Base-by-base conservation (phyloP, 2,888 invertebrate genomes). In the Spilarctia lutea region DNA sequence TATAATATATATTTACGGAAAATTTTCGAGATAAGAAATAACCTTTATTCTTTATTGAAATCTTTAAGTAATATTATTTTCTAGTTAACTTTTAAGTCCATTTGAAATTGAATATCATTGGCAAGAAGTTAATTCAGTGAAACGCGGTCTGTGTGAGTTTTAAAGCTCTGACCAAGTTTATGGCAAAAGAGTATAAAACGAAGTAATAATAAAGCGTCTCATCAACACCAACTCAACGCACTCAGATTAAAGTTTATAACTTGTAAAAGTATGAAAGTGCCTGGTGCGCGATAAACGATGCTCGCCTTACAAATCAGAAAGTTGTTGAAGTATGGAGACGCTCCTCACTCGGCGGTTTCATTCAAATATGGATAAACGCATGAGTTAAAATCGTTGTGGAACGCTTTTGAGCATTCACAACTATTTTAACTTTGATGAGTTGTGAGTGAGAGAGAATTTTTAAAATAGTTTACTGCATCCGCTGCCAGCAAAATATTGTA, bases 161-260 rank as follows among this genome's bases (percentile, higher is more conserved):
- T 35, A 65, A 48, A 80, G 76, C 74, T 75, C 72, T 76, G 78
- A 68, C 71, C 80, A 80, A 83, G 68, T 83, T 85, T 84, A 87
- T 77, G 82, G 72, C 75, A 68, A 70, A n/a, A 72, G 74, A 68
- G 45, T 81, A 81, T 85, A 80, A 87, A 84, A 76, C 71, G 72
- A 68, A 70, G 71, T 80, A 75, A 86, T 83, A 86, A 89, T 89
- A 90, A 89, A 89, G 77, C 74, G 80, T 85, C 85, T 88, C 91
- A 90, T 91, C 88, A 89, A 84, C 87, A 85, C 78, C 79, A 80
- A 81, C 85, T 86, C 82, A 83, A 83, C 87, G 87, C 87, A 81
- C 85, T 89, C 86, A 75, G 88, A 92, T 91, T 90, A 90, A 91
- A 90, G 77, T 91, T 91, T 90, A 91, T 87, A 86, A 88, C 82